Conservation (phyloP, 2,797 vertebrate species). For the Enteromius trimaculatus region DNA sequence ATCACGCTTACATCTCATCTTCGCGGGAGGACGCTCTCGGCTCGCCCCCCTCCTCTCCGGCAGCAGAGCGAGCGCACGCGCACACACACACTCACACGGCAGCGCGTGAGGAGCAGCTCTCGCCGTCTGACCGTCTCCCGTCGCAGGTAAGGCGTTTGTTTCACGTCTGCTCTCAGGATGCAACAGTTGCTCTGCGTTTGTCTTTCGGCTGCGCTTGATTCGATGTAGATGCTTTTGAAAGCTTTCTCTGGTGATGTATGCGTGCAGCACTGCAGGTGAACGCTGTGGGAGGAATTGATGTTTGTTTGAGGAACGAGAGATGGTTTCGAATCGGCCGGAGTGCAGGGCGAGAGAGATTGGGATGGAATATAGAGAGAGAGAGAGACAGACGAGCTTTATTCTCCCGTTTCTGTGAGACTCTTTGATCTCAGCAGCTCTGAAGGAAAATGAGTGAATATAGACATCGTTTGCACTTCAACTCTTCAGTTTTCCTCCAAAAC, state of each 20-base stretch:
- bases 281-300: constrained; percentile 25
- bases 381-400: constrained; percentile 31
- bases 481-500: too few species aligned
- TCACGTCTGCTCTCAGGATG: background rate
- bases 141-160: constrained; percentile 22
- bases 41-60: background rate
- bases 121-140: constrained; percentile 59
- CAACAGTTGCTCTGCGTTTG: constrained; percentile 42
- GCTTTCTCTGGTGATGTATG: background rate
- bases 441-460: background rate
- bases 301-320: background rate
- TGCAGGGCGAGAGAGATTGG: background rate
- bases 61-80: constrained; percentile 67
- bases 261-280: constrained; percentile 1
- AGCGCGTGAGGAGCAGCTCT: constrained; percentile 50
- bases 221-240: background rate
- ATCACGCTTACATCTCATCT: constrained; percentile 68
- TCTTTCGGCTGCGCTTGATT: background rate
- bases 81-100: constrained; percentile 68
- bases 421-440: constrained; percentile 16
- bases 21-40: constrained; percentile 66
- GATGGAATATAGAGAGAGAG: background rate
- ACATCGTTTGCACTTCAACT: background rate
- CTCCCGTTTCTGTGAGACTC: background rate
- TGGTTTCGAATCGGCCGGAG: background rate